Conservation (phyloP, 2,888 invertebrate genomes). For the Megalurothrips usitatus region DNA sequence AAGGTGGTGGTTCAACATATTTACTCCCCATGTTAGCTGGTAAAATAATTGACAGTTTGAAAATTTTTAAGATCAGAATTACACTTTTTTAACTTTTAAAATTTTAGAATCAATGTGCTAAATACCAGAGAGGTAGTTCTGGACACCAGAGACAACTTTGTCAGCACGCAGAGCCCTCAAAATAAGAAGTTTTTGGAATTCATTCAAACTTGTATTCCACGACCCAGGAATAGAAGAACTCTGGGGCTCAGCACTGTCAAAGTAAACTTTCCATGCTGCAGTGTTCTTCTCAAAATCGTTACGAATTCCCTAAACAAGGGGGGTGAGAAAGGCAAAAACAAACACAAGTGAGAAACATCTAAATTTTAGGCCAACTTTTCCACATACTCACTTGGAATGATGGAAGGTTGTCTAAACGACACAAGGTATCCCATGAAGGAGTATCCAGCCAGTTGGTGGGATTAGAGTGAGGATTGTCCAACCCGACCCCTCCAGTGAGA, state of each 20-base stretch:
- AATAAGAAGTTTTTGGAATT: constrained; percentile 72
- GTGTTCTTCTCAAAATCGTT: constrained; percentile 58
- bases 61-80: neutral
- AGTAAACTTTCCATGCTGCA: constrained; percentile 65
- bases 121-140: constrained; percentile 62
- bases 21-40: constrained; percentile 65
- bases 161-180: constrained; percentile 80
- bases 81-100: neutral
- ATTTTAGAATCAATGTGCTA: constrained; percentile 15
- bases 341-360: constrained; percentile 18
- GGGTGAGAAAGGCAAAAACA: too few species aligned
- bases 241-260: constrained; percentile 73
- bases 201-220: constrained; percentile 58
- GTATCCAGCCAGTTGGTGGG: constrained; percentile 66
- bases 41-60: constrained; percentile 36
- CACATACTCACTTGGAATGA: constrained; percentile 48
- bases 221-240: constrained; percentile 61
- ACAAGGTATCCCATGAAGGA: constrained; percentile 74
- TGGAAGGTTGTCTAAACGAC: constrained; percentile 55
- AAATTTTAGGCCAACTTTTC: constrained; percentile 43
- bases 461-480: constrained; percentile 68
- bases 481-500: constrained; percentile 76
- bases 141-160: constrained; percentile 77
- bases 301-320: constrained; percentile 56
- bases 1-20: constrained; percentile 86